Conservation (phyloP, 2,797 vertebrate genomes). For the Chromis chromis region DNA sequence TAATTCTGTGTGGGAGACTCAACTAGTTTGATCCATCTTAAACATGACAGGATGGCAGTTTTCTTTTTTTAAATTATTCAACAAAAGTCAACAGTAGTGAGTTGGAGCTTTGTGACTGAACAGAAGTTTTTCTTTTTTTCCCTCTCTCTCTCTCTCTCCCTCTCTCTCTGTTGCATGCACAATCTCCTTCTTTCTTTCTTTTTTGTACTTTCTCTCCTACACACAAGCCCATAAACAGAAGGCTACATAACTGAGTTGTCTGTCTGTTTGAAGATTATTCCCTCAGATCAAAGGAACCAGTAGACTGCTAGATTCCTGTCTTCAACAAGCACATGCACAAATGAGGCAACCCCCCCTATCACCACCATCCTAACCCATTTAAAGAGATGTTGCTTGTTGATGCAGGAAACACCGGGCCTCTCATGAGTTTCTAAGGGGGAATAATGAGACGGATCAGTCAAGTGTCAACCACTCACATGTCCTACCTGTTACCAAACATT, state of each 20-base stretch:
- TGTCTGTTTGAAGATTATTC: conserved; percentile 80
- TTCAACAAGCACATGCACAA: conserved; percentile 71
- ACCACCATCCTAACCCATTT: conserved; percentile 65
- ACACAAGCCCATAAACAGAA: conserved; percentile 64
- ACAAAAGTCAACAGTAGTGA: conserved; percentile 66
- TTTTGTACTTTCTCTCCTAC: conserved; percentile 33
- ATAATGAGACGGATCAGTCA: conserved; percentile 67
- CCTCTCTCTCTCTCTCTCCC: neutral
- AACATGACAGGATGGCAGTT: conserved; percentile 70
- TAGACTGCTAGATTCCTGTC: conserved; percentile 73
- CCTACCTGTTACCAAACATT: conserved; percentile 40
- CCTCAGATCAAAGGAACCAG: conserved; percentile 78
- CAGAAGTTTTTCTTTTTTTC: conserved; percentile 37
- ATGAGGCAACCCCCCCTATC: conserved; percentile 63
- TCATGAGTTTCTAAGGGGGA: conserved; percentile 63
- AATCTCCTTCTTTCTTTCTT: conserved; percentile 48
- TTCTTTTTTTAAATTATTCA: conserved; percentile 68
- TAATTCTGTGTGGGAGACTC: conserved; percentile 52
- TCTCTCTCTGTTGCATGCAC: conserved; percentile 16
- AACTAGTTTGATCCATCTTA: conserved; percentile 62
- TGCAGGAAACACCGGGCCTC: conserved; percentile 72
- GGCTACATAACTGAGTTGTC: conserved; percentile 72
- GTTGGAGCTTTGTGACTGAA: conserved; percentile 58
- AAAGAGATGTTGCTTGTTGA: conserved; percentile 71
- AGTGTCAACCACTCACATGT: conserved; percentile 63